Conservation (phyloP, 2,888 invertebrate species). For the Tortrix viridana region DNA sequence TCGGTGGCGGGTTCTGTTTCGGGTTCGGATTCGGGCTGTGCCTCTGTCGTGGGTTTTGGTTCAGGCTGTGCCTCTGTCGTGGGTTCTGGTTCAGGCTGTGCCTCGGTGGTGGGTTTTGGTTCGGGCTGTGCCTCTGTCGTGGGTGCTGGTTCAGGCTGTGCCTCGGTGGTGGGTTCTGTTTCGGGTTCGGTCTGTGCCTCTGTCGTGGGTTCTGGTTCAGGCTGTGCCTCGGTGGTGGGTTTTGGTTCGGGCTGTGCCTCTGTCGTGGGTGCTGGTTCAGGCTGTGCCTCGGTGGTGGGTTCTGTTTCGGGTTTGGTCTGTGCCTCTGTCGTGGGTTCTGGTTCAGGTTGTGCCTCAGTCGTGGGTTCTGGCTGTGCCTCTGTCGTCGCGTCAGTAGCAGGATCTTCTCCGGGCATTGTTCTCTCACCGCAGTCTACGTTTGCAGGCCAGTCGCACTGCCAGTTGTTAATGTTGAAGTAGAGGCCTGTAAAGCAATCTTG, state of each 20-base stretch:
- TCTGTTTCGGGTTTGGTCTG: conserved; percentile 44
- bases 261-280: conserved; percentile 39
- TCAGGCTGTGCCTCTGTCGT: conserved; percentile 11
- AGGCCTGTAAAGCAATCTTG: conserved; percentile 83
- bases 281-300: not conserved
- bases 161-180: conserved; percentile 34
- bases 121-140: conserved; percentile 3
- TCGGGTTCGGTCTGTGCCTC: conserved; percentile 23
- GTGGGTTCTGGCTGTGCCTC: conserved; percentile 6
- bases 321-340: conserved; percentile 12
- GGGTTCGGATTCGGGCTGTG: too few species aligned
- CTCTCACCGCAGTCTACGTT: conserved; percentile 85
- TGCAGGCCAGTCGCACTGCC: conserved; percentile 85
- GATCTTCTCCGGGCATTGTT: conserved; percentile 43
- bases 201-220: not conserved
- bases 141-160: conserved; percentile 33
- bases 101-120: conserved; percentile 12
- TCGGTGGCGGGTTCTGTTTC: too few species aligned
- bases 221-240: conserved; percentile 38
- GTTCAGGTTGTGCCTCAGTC: conserved; percentile 14
- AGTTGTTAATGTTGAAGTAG: conserved; percentile 80
- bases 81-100: conserved; percentile 6
- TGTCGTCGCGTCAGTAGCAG: conserved; percentile 37
- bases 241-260: conserved; percentile 6
- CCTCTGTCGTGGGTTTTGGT: not conserved